Evolutionary conservation across 2,797 vertebrate genomes (phyloP), one percentile per base, ranked within the genome.

Genomic region (Dallia pectoralis): DNA sequence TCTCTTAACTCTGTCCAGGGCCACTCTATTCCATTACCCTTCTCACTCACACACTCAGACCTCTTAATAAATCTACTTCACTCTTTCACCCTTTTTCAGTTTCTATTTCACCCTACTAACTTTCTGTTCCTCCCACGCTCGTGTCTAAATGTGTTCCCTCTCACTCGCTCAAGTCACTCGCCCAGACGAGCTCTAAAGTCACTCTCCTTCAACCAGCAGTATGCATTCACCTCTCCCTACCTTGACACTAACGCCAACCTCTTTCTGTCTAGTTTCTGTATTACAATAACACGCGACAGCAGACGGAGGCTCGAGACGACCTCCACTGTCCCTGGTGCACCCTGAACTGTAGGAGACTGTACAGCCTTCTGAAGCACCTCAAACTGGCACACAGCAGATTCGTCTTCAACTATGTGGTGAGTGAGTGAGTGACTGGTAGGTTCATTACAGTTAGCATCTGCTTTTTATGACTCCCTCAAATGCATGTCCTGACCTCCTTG

Each of bases 281-380:
- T 84, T 99, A 99, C 87, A 99, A 97, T 74, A 99, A 99, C 88
- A 99, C 96, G 0, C 93, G 97, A 84, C 98, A 99, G 89, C 97
- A 99, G 88, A 99, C 98, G 0, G 98, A 99, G 89, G 97, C 98
- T 3, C 93, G 97, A 62, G 97, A 99, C 1, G 98, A 99, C 85
- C 91, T 99, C 70, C 97, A 99, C 88, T 99, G 98, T 84, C 98
- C 98, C 0, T 99, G 98, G 98, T 99, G 98, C 81, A 99, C 98
- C 0, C 90, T 99, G 75, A 99, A 99, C 90, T 99, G 98, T 85
- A 94, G 96, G 78, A 97, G 97, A 79, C 96, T 99, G 49, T 99
- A 99, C 81, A 96, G 95, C 84, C 93, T 96, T 79, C 94, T 96
- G 48, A 96, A 96, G 81, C 95, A 96, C 86, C 94, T 96, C 56